A percentile compares a stretch with the other conserved stretches of the same genome.
These are phyloP conservation scores for Diabrotica undecimpunctata DNA, from an alignment of 1,140 invertebrate genomes.

Conservation along the genomic window DNA sequence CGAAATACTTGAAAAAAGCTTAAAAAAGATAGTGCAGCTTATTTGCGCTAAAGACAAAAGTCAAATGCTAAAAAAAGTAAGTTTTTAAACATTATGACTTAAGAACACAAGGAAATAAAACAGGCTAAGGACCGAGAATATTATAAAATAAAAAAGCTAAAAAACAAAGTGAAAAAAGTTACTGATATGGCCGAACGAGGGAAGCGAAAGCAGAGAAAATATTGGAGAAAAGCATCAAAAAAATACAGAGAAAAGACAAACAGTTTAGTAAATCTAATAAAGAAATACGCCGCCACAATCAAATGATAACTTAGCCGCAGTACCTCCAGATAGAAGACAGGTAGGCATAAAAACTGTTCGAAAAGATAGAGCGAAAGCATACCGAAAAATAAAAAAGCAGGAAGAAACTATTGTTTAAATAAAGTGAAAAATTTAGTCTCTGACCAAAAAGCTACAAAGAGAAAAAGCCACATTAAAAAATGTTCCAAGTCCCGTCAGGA, in stretches of 20 bases:
- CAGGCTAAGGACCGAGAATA: constrained; percentile 13
- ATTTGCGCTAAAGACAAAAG: constrained; percentile 6
- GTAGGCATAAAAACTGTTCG: constrained; percentile 26
- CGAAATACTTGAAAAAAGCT: background rate
- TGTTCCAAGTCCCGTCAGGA: constrained; percentile 13
- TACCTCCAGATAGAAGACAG: constrained; percentile 8
- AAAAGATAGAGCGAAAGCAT: constrained; percentile 26
- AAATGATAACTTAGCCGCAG: constrained; percentile 11
- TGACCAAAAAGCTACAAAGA: constrained; percentile 17
- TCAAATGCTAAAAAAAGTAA: constrained; percentile 19
- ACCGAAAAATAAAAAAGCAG: constrained; percentile 24
- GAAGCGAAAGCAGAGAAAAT: constrained; percentile 19
- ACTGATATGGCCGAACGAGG: constrained; percentile 18
- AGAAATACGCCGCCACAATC: constrained; percentile 21
- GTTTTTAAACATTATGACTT: constrained; percentile 18
- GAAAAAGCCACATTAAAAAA: background rate
- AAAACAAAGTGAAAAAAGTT: constrained; percentile 18
- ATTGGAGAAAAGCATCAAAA: constrained; percentile 20
- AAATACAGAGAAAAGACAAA: constrained; percentile 23
- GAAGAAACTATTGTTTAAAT: background rate
- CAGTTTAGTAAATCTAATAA: constrained; percentile 8
- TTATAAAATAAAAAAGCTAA: constrained; percentile 21
- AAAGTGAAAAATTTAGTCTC: constrained; percentile 10
- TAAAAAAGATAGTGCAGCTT: constrained; percentile 14
- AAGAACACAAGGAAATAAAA: constrained; percentile 16